phyloP scores from a whole-genome alignment of 2,888 invertebrate species.

The Lithophane socia region DNA sequence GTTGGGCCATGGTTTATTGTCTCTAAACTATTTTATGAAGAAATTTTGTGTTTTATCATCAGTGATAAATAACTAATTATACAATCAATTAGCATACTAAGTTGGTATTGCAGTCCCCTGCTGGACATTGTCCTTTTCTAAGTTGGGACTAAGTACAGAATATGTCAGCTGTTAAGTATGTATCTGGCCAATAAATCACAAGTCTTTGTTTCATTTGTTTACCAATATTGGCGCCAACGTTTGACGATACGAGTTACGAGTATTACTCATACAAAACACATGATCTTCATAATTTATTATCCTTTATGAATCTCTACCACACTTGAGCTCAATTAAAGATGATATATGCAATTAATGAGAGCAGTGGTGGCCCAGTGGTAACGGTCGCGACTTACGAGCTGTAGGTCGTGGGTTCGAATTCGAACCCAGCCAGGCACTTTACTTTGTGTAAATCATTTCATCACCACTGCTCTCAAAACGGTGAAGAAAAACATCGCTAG shows the following conservation, averaged over 20 bases:
- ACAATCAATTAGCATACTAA: background rate
- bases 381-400: too few species aligned
- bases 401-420: too few species aligned
- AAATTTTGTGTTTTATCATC: background rate
- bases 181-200: constrained; percentile 13
- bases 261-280: constrained; percentile 48
- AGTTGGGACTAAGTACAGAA: background rate
- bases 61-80: background rate
- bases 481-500: too few species aligned
- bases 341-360: constrained; percentile 18
- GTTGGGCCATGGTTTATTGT: background rate
- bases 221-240: constrained; percentile 44
- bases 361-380: too few species aligned
- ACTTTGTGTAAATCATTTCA: too few species aligned
- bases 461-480: too few species aligned
- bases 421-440: too few species aligned
- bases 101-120: background rate
- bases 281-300: constrained; percentile 54
- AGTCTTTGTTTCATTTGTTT: constrained; percentile 14
- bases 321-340: constrained; percentile 44
- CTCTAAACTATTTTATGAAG: background rate
- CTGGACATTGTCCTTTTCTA: background rate
- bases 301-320: constrained; percentile 44
- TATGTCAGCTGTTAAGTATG: background rate
- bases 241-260: constrained; percentile 1